phyloP scores from a whole-genome alignment of 1,140 invertebrate genomes.

The Aleiodes sp. region DNA sequence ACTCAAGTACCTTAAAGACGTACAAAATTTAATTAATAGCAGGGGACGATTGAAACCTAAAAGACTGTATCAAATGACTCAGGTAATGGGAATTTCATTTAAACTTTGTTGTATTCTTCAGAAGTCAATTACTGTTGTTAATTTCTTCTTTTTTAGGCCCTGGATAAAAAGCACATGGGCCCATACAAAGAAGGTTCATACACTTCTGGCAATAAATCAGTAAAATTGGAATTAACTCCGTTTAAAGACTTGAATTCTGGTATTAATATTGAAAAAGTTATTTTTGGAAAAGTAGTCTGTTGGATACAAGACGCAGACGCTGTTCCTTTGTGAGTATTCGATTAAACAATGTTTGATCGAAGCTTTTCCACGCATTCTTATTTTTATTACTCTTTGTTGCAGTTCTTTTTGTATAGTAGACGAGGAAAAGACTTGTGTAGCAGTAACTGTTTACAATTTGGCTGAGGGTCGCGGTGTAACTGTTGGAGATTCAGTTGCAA shows the following conservation, averaged over 20 bases:
- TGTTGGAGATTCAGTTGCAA: conserved; percentile 84
- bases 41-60: conserved; percentile 82
- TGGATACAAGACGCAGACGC: conserved; percentile 78
- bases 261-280: conserved; percentile 74
- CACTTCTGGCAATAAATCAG: conserved; percentile 64
- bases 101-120: neutral
- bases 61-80: conserved; percentile 73
- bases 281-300: conserved; percentile 84
- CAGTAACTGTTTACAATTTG: conserved; percentile 86
- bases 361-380: neutral
- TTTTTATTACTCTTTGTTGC: conserved; percentile 53
- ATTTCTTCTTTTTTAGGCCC: conserved; percentile 54
- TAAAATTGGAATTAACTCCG: conserved; percentile 66
- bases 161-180: conserved; percentile 71
- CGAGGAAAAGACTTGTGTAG: conserved; percentile 74
- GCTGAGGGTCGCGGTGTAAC: conserved; percentile 82
- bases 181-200: conserved; percentile 71
- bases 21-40: conserved; percentile 72
- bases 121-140: neutral
- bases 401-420: conserved; percentile 86
- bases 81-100: conserved; percentile 57
- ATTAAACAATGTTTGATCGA: neutral
- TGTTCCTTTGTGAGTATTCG: conserved; percentile 79
- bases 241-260: conserved; percentile 69
- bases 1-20: conserved; percentile 73